phyloP scores from a whole-genome alignment of 2,888 invertebrate species.

The Lathronympha strigana region DNA sequence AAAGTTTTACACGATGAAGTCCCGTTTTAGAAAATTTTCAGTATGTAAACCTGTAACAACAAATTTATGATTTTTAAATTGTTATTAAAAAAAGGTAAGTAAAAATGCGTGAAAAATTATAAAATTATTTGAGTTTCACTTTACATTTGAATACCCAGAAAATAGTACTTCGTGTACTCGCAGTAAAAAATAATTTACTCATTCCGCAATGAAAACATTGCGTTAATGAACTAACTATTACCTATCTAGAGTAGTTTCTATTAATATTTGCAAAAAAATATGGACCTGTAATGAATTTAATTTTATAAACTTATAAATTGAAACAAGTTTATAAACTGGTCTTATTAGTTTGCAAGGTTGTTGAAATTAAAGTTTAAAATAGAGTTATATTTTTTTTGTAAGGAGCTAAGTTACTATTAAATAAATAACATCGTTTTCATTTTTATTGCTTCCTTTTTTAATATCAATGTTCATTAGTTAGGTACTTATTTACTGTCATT shows the following conservation, averaged over 20 bases:
- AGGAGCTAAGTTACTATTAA: background rate
- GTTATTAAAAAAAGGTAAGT: too few species aligned
- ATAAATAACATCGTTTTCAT: slow-evolving; percentile 1
- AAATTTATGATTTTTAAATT: too few species aligned
- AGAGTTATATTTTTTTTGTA: background rate
- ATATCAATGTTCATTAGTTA: background rate
- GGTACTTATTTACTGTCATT: too few species aligned
- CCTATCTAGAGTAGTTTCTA: background rate
- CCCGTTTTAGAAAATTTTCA: too few species aligned
- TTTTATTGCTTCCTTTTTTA: background rate
- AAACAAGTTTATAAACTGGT: too few species aligned
- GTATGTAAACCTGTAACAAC: too few species aligned
- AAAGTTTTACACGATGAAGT: too few species aligned
- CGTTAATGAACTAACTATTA: slow-evolving; percentile 17
- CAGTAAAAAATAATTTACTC: background rate
- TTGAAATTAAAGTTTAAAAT: background rate
- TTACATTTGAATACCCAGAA: too few species aligned
- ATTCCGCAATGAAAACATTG: background rate
- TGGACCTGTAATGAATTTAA: background rate
- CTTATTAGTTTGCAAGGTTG: background rate
- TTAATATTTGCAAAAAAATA: slow-evolving; percentile 11
- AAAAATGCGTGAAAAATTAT: too few species aligned
- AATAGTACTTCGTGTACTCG: too few species aligned
- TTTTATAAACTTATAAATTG: slow-evolving; percentile 10
- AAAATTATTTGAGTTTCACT: too few species aligned